These are phyloP conservation scores for Phasianus colchicus DNA, from an alignment of 2,113 vertebrate genomes.

Conservation along the genomic window DNA sequence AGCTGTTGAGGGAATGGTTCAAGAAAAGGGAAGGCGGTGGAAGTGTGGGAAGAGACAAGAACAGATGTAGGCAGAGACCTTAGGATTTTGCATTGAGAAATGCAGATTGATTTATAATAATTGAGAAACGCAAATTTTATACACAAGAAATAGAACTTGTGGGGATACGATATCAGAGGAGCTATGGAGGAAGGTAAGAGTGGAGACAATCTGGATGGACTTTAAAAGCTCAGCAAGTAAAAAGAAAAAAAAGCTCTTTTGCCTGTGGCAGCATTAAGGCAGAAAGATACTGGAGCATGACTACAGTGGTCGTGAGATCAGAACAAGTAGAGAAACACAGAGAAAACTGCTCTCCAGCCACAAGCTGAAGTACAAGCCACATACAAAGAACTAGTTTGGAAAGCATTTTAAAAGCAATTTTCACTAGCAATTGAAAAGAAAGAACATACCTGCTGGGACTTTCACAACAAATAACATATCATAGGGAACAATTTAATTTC, in stretches of 20 bases:
- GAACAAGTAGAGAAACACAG: background rate
- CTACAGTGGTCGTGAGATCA: background rate
- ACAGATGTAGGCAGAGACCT: constrained; percentile 24
- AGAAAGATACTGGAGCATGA: background rate
- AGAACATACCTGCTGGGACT: background rate
- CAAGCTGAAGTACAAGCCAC: background rate
- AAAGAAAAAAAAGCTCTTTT: background rate
- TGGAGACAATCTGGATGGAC: background rate
- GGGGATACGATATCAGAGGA: background rate
- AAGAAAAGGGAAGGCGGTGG: constrained; percentile 18
- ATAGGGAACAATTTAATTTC: background rate
- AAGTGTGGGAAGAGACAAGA: constrained; percentile 19
- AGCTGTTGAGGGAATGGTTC: constrained; percentile 6
- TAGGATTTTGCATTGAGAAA: background rate
- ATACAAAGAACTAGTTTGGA: background rate
- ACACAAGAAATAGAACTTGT: background rate
- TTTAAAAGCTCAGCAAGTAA: background rate
- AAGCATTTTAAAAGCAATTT: background rate
- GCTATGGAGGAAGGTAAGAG: background rate
- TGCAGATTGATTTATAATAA: background rate
- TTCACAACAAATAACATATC: accelerated
- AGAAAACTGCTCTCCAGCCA: background rate
- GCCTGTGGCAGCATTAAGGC: background rate
- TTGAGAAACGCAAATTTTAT: background rate
- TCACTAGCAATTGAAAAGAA: background rate